Percentiles rank a stretch among this genome's conserved stretches.
phyloP scores from a whole-genome alignment of 2,888 invertebrate species.

The Pantelozetes paolii region DNA sequence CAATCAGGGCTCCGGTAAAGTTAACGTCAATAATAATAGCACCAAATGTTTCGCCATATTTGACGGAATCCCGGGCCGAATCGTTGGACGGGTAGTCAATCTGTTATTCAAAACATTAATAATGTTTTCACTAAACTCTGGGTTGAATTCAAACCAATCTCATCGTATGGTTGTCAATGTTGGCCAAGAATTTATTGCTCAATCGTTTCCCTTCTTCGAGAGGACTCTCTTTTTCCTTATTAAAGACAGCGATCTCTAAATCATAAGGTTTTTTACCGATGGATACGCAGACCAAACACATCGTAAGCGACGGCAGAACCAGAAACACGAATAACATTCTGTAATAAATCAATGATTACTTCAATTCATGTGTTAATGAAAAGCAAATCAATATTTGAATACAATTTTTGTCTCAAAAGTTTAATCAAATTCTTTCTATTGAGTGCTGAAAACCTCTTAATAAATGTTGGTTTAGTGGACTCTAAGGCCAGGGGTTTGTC shows the following conservation, averaged over 20 bases:
- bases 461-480: not conserved
- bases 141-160: not conserved
- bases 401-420: not conserved
- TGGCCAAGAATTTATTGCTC: not conserved
- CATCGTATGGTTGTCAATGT: slow-evolving; percentile 3
- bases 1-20: slow-evolving; percentile 68
- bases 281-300: slow-evolving; percentile 39
- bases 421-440: not conserved
- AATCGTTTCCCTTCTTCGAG: not conserved
- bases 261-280: slow-evolving; percentile 37
- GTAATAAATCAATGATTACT: not conserved
- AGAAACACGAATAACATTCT: not conserved
- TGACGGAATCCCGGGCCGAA: slow-evolving; percentile 68
- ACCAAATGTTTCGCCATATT: slow-evolving; percentile 77
- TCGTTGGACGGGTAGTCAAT: slow-evolving; percentile 49
- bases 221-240: slow-evolving; percentile 22
- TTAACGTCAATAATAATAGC: slow-evolving; percentile 81
- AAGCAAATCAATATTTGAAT: not conserved
- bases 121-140: not conserved
- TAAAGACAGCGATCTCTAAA: slow-evolving; percentile 41
- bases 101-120: not conserved
- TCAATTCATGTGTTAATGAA: not conserved
- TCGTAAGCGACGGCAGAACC: slow-evolving; percentile 20
- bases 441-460: not conserved
- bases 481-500: no score